A percentile compares a stretch with the other conserved stretches of the same genome.
phyloP scores from a whole-genome alignment of 2,113 vertebrate genomes.

The Strix aluco region DNA sequence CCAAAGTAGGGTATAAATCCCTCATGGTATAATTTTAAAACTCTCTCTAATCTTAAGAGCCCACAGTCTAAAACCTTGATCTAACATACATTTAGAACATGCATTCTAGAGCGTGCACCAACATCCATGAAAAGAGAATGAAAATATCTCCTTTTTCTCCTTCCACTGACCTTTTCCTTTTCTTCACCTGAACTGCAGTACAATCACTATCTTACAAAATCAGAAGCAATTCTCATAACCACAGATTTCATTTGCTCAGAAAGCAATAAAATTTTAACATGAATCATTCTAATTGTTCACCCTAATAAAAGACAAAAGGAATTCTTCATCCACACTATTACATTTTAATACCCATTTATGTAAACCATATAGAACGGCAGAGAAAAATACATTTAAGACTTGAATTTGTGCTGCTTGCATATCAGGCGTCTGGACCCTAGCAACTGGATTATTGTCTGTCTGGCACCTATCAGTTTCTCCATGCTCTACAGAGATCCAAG shows the following conservation, averaged over 20 bases:
- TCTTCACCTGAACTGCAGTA: not conserved
- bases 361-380: not conserved
- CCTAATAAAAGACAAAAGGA: not conserved
- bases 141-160: not conserved
- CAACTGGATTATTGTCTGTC: not conserved
- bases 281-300: not conserved
- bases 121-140: not conserved
- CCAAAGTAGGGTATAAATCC: not conserved
- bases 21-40: not conserved
- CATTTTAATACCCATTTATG: not conserved
- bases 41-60: not conserved
- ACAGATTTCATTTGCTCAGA: not conserved
- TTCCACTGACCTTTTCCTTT: not conserved
- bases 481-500: not conserved
- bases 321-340: not conserved
- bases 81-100: not conserved
- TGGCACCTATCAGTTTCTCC: not conserved
- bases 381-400: not conserved
- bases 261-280: not conserved
- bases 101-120: not conserved
- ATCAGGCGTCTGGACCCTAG: not conserved
- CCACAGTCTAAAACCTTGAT: not conserved
- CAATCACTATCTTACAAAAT: not conserved
- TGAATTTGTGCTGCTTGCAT: not conserved
- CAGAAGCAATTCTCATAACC: not conserved